Base-by-base conservation (phyloP, 1,140 invertebrate genomes). In the Neoseiulus cucumeris region DNA sequence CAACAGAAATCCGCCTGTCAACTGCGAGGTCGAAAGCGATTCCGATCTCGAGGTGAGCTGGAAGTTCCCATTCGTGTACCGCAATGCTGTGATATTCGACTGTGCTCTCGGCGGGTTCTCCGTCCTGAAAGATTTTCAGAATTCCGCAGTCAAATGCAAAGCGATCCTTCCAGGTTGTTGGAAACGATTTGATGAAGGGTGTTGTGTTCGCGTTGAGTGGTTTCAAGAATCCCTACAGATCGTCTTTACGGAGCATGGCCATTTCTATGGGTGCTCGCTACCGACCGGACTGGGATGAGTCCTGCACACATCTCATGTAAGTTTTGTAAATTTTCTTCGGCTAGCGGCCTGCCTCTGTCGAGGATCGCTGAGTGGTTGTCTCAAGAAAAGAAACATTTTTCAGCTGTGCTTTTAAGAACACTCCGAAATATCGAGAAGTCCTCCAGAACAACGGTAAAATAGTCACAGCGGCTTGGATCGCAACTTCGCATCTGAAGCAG, bases 391-490 rank as follows among this genome's bases (percentile, higher is more conserved):
- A n/a, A 4, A 4, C 9, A 9, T 39, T 69, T 76, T 76, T 39
- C 70, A 89, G 87, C 55, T 91, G 89, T 79, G 89, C 89, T 18
- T 91, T 90, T 78, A 74, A 80, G 2, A 90, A 91, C 73, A 92
- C 89, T 28, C 89, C 89, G 14, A 92, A 92, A 74, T 87, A 85
- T 72, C 80, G 82, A 64, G 80, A 86, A 75, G 86, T 89, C 0
- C 77, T 79, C 71, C 82, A 81, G 1, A 79, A 79, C 70, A 75
- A 75, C 18, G 84, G 81, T 20, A 82, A 80, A 75, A 85, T 88
- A 71, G 84, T 89, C 1, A 83, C 75, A 18, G 83, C 83, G 69
- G 76, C 83, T 28, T 93, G 89, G 89, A 79, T 92, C 64, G 78
- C 81, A 66, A 81, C 85, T 64, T 87, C 84, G 72, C 76, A 82